Evolutionary conservation across 2,113 vertebrate species (phyloP), one percentile per base, ranked within the genome.

Genomic region (Marmota monax): DNA sequence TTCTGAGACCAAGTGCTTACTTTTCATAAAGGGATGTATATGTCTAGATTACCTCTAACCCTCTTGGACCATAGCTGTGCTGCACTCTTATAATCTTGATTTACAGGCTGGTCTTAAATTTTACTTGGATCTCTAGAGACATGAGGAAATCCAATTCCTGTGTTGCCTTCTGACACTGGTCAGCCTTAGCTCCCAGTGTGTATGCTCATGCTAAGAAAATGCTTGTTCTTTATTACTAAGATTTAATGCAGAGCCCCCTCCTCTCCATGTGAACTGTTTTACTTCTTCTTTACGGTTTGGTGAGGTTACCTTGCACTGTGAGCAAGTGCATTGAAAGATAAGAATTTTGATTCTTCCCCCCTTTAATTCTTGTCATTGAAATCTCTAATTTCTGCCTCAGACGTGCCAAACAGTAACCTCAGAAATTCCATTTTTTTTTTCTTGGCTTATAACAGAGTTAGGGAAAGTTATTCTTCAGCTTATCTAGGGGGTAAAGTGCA

Each of bases 301-400:
- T 61, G 69, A 53, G 4, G 34, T 88, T 88, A 73, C 25, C 73
- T 34, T 84, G 39, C 92, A 37, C 48, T 82, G 13, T 65, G 69
- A 96, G 29, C 48, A 79, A 8, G 5, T 73, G 17, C 72, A 69
- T 84, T 61, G 88, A 90, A 79, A 39, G 32, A 51, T 5, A 67
- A 90, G 45, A 93, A 84, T 74, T 92, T 87, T 67, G 23, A 69
- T 94, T 78, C 37, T 79, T 20, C 37, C 14, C 48, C 48, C 37
- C 25, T 95, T 51, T 88, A 73, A 89, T 89, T 94, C 29, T 92
- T 95, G 58, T 94, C 39, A 90, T 87, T 42, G 69, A n/a, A 94
- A 83, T 84, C 17, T 88, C 63, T 93, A 20, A 48, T 96, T 91
- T 80, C 83, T 90, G 51, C 8, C 11, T 65, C 51, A 90, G 72